Conservation (phyloP, 2,888 invertebrate species). For the Caenorhabditis panamensis region DNA sequence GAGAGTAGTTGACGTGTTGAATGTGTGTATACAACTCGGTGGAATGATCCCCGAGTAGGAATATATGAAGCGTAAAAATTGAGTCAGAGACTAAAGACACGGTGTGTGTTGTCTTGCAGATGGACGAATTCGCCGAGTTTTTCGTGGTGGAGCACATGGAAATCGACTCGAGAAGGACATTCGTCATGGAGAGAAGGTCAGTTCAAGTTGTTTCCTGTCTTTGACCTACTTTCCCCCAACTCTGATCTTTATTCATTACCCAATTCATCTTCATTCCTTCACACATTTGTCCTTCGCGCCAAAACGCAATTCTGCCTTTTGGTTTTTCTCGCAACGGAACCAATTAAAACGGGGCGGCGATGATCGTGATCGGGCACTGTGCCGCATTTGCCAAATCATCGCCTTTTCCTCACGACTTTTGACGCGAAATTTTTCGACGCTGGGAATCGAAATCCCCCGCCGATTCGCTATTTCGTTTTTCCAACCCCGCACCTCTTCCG, state of each 20-base stretch:
- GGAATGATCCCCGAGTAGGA: constrained; percentile 36
- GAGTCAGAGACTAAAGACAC: not conserved
- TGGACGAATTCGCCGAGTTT: constrained; percentile 11
- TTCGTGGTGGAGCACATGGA: constrained; percentile 8
- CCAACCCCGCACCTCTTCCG: too few relatives aligned
- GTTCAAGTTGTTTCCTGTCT: not conserved
- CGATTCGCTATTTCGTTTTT: too few relatives aligned
- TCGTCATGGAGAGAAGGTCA: not conserved
- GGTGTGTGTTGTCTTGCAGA: not conserved
- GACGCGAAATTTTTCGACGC: too few relatives aligned
- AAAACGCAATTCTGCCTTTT: not conserved
- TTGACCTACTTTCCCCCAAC: not conserved
- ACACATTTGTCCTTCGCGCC: not conserved
- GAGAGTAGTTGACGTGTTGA: not conserved
- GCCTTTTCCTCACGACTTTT: constrained; percentile 29
- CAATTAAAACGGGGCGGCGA: constrained; percentile 34
- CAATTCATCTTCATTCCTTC: not conserved
- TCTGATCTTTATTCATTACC: not conserved
- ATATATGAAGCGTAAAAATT: constrained; percentile 26
- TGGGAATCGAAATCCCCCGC: too few relatives aligned
- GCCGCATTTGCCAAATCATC: constrained; percentile 16
- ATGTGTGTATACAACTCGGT: constrained; percentile 14
- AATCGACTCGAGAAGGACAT: not conserved
- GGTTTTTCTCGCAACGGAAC: constrained; percentile 31
- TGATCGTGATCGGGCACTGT: not conserved